A percentile compares a stretch with the other conserved stretches of the same genome.
These are phyloP conservation scores for Sylvietta virens DNA, from an alignment of 2,113 vertebrate genomes.

Conservation along the genomic window DNA sequence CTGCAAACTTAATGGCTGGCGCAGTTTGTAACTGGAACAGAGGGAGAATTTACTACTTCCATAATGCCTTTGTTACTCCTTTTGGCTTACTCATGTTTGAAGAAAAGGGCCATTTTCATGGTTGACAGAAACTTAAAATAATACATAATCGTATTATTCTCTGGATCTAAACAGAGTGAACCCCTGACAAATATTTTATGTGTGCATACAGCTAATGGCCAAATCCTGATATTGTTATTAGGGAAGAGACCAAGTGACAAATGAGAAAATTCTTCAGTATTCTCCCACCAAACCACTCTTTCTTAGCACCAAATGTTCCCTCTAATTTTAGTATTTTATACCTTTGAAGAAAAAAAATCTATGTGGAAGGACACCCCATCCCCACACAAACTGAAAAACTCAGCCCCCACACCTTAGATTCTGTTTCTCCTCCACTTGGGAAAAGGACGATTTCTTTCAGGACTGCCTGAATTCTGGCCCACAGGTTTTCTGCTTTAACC, in stretches of 20 bases:
- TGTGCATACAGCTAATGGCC: not conserved
- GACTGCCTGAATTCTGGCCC: not conserved
- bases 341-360: not conserved
- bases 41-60: not conserved
- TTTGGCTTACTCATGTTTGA: not conserved
- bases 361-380: not conserved
- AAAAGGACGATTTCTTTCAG: not conserved
- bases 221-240: not conserved
- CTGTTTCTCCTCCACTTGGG: not conserved
- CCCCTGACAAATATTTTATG: not conserved
- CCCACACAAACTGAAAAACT: not conserved
- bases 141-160: not conserved
- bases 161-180: not conserved
- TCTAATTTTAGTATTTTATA: not conserved
- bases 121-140: not conserved
- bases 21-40: not conserved
- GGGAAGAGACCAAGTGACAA: not conserved
- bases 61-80: not conserved
- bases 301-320: not conserved
- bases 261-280: not conserved
- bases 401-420: not conserved
- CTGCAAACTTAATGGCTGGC: not conserved
- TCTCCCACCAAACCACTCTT: not conserved
- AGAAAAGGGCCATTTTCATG: not conserved
- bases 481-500: not conserved